A percentile compares a stretch with the other conserved stretches of the same genome.
phyloP scores from a whole-genome alignment of 30 jellyfish, hydroid and myxozoan genomes.

The Turritopsis dohrnii region DNA sequence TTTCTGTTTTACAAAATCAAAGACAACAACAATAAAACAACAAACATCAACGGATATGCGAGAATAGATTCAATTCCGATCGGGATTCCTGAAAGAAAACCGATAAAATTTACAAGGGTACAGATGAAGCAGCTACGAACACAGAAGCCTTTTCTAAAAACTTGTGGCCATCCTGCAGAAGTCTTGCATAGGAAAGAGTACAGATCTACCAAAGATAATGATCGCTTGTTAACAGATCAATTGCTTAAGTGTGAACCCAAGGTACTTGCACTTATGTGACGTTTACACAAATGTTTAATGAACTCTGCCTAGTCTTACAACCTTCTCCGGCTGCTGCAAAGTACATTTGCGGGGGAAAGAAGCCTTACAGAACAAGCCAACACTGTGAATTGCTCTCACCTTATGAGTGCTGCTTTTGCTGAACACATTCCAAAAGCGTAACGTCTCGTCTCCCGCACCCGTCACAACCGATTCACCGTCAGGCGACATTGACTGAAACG shows the following conservation, averaged over 20 bases:
- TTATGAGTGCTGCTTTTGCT: constrained; percentile 85
- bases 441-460: constrained; percentile 98
- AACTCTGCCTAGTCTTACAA: no score
- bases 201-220: no score
- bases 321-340: no score
- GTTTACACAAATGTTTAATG: no score
- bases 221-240: no score
- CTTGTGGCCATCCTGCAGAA: neutral
- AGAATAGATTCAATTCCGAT: constrained; percentile 80
- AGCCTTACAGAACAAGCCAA: no score
- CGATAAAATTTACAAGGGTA: neutral
- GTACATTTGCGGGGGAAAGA: no score
- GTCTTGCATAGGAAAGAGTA: no score
- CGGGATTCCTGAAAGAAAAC: constrained; percentile 67
- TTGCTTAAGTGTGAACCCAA: no score
- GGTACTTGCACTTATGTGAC: no score
- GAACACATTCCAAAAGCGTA: constrained; percentile 93
- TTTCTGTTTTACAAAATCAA: neutral
- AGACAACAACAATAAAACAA: neutral
- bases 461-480: constrained; percentile 99
- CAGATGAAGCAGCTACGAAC: neutral
- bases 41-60: constrained; percentile 88
- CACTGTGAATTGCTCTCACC: no score
- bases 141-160: neutral
- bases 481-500: constrained; percentile 91